phyloP scores from a whole-genome alignment of 2,113 vertebrate species.

The Rattus rattus region DNA sequence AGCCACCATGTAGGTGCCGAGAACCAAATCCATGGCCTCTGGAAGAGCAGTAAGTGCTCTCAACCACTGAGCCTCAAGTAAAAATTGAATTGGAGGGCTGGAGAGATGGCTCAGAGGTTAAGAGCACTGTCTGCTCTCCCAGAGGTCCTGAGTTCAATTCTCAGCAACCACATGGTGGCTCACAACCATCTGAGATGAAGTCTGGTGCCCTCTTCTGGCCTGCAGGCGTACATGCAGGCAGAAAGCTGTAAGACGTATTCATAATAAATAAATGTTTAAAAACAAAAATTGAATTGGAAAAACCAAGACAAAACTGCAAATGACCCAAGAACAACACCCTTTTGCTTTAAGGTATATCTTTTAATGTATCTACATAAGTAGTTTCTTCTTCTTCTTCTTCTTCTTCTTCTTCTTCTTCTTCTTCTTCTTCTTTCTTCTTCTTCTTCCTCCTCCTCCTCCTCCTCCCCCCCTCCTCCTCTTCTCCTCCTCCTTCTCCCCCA shows the following conservation, averaged over 20 bases:
- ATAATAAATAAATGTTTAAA: too few species aligned
- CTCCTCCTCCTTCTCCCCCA: too few species aligned
- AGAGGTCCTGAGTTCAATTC: background rate
- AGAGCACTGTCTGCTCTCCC: background rate
- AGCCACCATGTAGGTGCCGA: too few species aligned
- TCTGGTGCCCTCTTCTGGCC: too few species aligned
- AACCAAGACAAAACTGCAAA: background rate
- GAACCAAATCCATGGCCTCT: too few species aligned
- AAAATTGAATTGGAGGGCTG: background rate
- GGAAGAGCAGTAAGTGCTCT: background rate
- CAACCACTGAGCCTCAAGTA: background rate
- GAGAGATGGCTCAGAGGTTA: background rate
- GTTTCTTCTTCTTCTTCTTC: too few species aligned
- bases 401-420: too few species aligned
- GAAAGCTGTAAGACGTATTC: too few species aligned
- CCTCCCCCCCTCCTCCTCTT: too few species aligned
- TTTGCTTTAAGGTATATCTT: conserved; percentile 2
- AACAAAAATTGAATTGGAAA: background rate
- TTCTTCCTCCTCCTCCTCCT: background rate
- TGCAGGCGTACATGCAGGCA: too few species aligned
- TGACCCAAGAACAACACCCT: background rate
- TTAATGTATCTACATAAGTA: background rate
- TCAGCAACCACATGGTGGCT: background rate
- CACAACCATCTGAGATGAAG: too few species aligned
- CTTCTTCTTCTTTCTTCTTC: too few species aligned